Evolutionary conservation across 2,113 vertebrate genomes (phyloP).

Genomic region (Columbina picui): DNA sequence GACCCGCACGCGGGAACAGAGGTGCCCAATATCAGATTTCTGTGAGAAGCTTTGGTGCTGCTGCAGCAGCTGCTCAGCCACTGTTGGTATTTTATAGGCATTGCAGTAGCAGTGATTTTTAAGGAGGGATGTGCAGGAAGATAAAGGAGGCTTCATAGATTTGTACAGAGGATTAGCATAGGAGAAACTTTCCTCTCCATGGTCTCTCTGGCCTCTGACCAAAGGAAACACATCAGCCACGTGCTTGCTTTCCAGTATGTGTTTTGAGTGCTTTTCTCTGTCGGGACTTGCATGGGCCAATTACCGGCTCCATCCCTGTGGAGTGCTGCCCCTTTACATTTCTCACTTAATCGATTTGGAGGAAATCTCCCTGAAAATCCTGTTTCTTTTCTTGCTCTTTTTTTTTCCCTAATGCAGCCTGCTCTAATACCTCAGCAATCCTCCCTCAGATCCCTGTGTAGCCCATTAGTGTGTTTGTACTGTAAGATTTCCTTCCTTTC

Average conservation of each 20-base stretch:
- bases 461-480: slow-evolving; percentile 55
- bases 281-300: not conserved
- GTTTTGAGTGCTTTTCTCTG: slow-evolving; percentile 52
- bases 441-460: slow-evolving; percentile 16
- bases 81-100: fast-evolving
- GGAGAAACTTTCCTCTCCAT: not conserved
- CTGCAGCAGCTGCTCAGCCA: not conserved
- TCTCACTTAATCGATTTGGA: slow-evolving; percentile 54
- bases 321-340: slow-evolving; percentile 38
- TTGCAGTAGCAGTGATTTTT: not conserved
- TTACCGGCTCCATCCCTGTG: not conserved
- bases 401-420: not conserved
- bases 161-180: not conserved
- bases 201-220: not conserved
- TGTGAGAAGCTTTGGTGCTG: not conserved
- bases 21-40: not conserved
- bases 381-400: slow-evolving; percentile 16
- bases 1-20: fast-evolving
- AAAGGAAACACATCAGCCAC: not conserved
- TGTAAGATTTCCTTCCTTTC: not conserved
- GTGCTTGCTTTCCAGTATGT: not conserved
- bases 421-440: slow-evolving; percentile 37
- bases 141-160: not conserved
- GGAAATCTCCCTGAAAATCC: slow-evolving; percentile 58
- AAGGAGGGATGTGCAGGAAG: not conserved